phyloP scores from a whole-genome alignment of 2,888 invertebrate genomes.

The Orthosia cruda region DNA sequence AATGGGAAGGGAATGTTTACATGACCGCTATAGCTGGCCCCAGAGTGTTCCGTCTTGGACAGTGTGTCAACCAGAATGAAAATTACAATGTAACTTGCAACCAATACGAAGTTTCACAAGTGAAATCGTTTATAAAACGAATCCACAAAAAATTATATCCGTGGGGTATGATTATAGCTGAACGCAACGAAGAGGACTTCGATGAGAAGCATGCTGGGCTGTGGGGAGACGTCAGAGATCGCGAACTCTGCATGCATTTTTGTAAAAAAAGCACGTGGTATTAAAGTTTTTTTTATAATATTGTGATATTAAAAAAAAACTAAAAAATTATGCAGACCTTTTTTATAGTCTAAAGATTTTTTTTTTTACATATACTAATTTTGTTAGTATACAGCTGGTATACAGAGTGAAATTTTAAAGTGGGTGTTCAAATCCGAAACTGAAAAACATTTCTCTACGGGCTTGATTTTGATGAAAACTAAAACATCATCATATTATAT shows the following conservation, averaged over 20 bases:
- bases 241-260: conserved; percentile 76
- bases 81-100: conserved; percentile 48
- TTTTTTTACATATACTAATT: no score
- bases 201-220: conserved; percentile 57
- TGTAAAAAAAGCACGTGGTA: conserved; percentile 57
- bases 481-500: no score
- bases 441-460: no score
- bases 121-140: conserved; percentile 57
- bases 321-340: no score
- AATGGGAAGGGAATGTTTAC: conserved; percentile 61
- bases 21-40: conserved; percentile 70
- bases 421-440: no score
- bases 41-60: conserved; percentile 72
- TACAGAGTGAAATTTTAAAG: no score
- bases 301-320: no score
- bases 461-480: no score
- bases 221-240: conserved; percentile 76
- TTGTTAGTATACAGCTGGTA: no score
- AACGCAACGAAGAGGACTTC: conserved; percentile 11
- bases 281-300: conserved; percentile 24
- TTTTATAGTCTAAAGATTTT: no score
- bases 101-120: conserved; percentile 54
- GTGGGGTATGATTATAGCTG: conserved; percentile 39
- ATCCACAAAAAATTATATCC: conserved; percentile 67
- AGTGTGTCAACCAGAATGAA: conserved; percentile 52